A percentile compares a stretch with the other conserved stretches of the same genome.
Evolutionary conservation across 2,888 invertebrate species (phyloP).

Genomic region (Julus scanicus): DNA sequence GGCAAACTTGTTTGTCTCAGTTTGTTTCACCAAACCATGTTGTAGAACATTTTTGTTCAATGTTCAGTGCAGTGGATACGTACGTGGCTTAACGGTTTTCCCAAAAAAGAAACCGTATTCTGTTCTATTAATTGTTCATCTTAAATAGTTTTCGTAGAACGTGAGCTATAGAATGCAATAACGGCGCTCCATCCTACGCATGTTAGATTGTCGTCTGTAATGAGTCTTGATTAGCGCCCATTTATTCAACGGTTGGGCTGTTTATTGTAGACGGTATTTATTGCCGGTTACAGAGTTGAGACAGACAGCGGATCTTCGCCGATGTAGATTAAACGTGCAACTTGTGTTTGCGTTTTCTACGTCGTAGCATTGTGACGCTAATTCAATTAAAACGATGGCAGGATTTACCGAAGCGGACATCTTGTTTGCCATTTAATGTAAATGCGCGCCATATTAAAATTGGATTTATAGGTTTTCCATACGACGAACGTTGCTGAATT

Average conservation of each 20-base stretch:
- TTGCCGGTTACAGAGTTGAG: not conserved
- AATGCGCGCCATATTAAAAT: not conserved
- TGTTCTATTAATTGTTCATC: no score
- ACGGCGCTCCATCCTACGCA: no score
- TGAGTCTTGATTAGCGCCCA: not conserved
- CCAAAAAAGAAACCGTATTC: no score
- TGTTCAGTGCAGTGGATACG: no score
- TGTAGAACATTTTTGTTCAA: no score
- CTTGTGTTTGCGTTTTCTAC: not conserved
- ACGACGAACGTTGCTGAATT: not conserved
- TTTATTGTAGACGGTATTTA: not conserved
- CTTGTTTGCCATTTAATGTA: conserved; percentile 20
- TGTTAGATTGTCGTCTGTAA: not conserved
- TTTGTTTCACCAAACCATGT: no score
- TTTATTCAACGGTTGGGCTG: not conserved
- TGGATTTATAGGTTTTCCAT: not conserved
- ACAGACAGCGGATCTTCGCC: not conserved
- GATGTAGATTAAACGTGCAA: not conserved
- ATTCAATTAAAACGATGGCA: not conserved
- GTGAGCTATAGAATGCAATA: no score
- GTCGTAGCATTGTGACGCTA: not conserved
- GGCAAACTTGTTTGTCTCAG: no score
- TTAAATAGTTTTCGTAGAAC: no score
- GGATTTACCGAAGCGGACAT: conserved; percentile 19
- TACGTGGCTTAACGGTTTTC: no score